These are phyloP conservation scores for Lithobates pipiens DNA, from an alignment of 2,797 vertebrate genomes.

Conservation along the genomic window DNA sequence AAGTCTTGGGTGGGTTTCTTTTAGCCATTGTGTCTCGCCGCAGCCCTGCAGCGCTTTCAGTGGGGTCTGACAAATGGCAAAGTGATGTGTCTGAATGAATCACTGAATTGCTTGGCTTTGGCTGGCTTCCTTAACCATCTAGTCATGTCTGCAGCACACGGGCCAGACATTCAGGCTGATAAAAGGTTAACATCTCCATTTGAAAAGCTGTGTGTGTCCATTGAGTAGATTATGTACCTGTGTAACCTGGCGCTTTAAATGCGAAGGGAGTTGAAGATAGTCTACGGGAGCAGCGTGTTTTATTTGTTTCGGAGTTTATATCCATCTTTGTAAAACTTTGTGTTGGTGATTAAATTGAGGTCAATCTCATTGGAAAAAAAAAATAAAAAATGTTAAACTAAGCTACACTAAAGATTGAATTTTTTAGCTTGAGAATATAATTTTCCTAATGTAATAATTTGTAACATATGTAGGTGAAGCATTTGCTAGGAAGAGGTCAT, in stretches of 20 bases:
- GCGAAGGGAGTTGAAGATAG: not conserved
- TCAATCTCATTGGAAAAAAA: no score
- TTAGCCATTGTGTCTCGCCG: constrained; percentile 44
- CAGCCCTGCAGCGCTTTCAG: constrained; percentile 49
- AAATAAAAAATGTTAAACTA: no score
- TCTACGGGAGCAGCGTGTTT: not conserved
- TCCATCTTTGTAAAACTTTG: not conserved
- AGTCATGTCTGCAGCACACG: not conserved
- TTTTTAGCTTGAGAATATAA: no score
- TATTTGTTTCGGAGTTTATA: not conserved
- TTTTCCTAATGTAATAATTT: no score
- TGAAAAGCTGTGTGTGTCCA: no score
- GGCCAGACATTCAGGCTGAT: not conserved
- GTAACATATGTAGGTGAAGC: no score
- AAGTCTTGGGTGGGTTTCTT: constrained; percentile 37
- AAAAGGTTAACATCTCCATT: not conserved
- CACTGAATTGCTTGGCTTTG: not conserved
- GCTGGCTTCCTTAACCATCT: not conserved
- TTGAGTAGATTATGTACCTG: no score
- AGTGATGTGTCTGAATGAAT: constrained; percentile 25
- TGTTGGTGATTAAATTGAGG: not conserved
- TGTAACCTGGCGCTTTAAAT: not conserved
- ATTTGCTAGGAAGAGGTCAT: no score
- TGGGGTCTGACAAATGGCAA: constrained; percentile 35
- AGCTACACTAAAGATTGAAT: no score